A percentile compares a stretch with the other conserved stretches of the same genome.
phyloP scores from a whole-genome alignment of 2,888 invertebrate genomes.

The Standfussiana lucernea region DNA sequence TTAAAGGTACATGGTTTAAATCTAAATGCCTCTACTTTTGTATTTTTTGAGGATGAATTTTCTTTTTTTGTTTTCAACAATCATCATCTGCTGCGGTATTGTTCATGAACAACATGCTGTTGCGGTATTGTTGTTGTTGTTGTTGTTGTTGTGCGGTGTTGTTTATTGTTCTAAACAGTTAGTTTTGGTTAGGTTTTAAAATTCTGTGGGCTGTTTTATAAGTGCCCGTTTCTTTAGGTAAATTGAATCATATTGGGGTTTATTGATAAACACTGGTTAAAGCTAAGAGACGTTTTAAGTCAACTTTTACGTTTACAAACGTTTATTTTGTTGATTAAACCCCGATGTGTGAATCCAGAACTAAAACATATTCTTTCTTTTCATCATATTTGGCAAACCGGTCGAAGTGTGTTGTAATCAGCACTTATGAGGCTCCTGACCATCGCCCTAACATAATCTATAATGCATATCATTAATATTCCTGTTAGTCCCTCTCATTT shows the following conservation, averaged over 20 bases:
- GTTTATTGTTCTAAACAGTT: too few species aligned
- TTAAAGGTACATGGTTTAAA: slow-evolving; percentile 76
- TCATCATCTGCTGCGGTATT: slow-evolving; percentile 39
- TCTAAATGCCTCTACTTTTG: slow-evolving; percentile 70
- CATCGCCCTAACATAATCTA: slow-evolving; percentile 26
- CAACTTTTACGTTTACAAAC: too few species aligned
- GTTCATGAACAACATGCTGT: too few species aligned
- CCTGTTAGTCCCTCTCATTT: slow-evolving; percentile 15
- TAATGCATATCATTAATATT: slow-evolving; percentile 47
- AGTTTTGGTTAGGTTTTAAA: slow-evolving; percentile 14
- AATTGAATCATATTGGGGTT: neutral
- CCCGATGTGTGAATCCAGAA: neutral
- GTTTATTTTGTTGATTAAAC: too few species aligned
- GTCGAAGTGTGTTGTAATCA: neutral
- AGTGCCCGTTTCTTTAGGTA: neutral
- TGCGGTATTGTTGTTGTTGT: too few species aligned
- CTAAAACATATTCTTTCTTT: neutral
- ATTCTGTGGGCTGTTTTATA: neutral
- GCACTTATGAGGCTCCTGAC: slow-evolving; percentile 1
- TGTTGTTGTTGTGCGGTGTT: too few species aligned
- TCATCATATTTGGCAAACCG: neutral
- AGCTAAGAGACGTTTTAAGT: too few species aligned
- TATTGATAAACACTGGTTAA: neutral
- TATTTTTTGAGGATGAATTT: slow-evolving; percentile 63
- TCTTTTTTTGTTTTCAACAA: slow-evolving; percentile 4